Evolutionary conservation across 2,888 invertebrate species (phyloP), one percentile per base, ranked within the genome.

Genomic region (Strigamia transsilvanica): DNA sequence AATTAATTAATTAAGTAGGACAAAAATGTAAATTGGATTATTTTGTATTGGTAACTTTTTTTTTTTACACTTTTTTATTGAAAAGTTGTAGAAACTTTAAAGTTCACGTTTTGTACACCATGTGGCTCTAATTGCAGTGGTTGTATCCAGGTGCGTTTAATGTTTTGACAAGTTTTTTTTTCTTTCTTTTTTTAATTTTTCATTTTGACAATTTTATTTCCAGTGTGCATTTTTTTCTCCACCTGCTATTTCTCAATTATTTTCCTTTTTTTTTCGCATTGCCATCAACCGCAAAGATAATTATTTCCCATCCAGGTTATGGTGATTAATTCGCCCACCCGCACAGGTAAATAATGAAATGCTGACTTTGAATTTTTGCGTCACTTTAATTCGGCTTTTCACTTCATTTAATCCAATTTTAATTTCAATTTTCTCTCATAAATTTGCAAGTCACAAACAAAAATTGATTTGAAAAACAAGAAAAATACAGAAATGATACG

Each of bases 51-150:
- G n/a, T n/a, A n/a, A n/a, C n/a, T n/a, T 46, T 46, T 46, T 46
- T 46, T 46, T 46, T 46, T 13, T 46, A 34, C 3, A 34, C 3
- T 5, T 7, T 5, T 34, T 34, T 34, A 46, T 13, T 13, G 46
- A 2, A 7, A 46, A 46, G 46, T 46, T 10, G 46, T 46, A 46
- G 34, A 34, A 34, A 34, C 15, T 46, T 46, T 46, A 7, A 46
- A 46, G 46, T 46, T 46, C 46, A 46, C 46, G 46, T 46, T 46
- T 46, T 10, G 46, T 15, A 46, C 46, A 46, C 46, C 46, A 46
- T 46, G 46, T 46, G 46, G 46, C 46, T 46, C 46, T 46, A 46
- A 46, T 46, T 46, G 46, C 46, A 46, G 15, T 46, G 46, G 46
- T 15, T 46, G 46, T 13, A 46, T 46, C 46, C 46, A 46, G 46